A percentile compares a stretch with the other conserved stretches of the same genome.
phyloP scores from a whole-genome alignment of 2,113 vertebrate genomes.

The Xenopus borealis region DNA sequence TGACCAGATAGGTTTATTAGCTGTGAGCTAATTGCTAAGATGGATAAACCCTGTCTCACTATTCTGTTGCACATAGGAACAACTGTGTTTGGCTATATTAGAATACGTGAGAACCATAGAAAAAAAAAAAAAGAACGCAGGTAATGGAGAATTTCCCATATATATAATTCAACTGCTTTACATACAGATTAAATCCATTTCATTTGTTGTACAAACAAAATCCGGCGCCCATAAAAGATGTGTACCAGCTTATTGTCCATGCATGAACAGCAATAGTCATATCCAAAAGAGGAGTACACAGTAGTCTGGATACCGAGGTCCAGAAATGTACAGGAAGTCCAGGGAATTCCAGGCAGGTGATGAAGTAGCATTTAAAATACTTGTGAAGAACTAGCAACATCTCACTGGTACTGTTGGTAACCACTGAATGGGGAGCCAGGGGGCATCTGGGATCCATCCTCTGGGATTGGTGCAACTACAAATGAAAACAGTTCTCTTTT shows the following conservation, averaged over 20 bases:
- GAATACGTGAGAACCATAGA: too few species aligned
- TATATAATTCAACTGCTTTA: background rate
- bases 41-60: too few species aligned
- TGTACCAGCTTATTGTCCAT: background rate
- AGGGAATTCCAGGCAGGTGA: background rate
- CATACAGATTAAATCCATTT: background rate
- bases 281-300: background rate
- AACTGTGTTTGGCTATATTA: too few species aligned
- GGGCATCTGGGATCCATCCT: background rate
- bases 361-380: background rate
- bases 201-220: background rate
- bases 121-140: too few species aligned
- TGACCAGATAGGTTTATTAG: too few species aligned
- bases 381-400: background rate
- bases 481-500: background rate
- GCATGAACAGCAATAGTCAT: background rate
- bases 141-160: too few species aligned
- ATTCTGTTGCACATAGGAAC: too few species aligned
- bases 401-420: background rate
- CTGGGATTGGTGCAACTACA: background rate
- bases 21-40: too few species aligned
- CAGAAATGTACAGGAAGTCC: background rate
- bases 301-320: background rate
- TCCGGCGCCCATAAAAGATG: background rate
- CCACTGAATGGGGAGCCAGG: background rate